These are phyloP conservation scores for Rissa tridactyla DNA, from an alignment of 2,113 vertebrate genomes.

Conservation along the genomic window DNA sequence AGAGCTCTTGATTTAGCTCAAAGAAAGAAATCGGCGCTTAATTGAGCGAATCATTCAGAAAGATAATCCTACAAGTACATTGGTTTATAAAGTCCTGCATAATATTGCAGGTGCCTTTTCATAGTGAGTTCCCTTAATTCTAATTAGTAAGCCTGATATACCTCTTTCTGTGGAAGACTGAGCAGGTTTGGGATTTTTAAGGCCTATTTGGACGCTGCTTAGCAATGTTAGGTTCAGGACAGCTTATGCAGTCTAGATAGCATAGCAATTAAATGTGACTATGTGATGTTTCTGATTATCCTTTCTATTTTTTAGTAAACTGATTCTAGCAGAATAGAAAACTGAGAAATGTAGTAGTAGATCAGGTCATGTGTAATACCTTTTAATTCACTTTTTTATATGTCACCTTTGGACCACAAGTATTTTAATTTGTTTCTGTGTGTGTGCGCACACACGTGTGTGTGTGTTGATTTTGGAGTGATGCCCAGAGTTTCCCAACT, in stretches of 20 bases:
- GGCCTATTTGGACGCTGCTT: neutral
- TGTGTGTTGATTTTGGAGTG: slow-evolving; percentile 38
- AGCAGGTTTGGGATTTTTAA: neutral
- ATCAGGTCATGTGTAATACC: slow-evolving; percentile 41
- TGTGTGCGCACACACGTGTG: neutral
- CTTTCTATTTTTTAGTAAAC: neutral
- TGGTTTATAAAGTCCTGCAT: neutral
- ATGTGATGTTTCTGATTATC: neutral
- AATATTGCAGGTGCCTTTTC: neutral
- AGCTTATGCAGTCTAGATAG: neutral
- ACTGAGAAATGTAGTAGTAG: neutral
- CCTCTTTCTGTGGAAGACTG: neutral
- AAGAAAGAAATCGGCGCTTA: neutral
- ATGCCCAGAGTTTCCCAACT: slow-evolving; percentile 42
- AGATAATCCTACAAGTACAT: neutral
- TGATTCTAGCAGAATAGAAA: neutral
- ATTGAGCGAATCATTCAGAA: neutral
- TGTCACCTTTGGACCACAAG: slow-evolving; percentile 53
- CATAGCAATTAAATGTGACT: neutral
- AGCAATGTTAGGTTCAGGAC: neutral
- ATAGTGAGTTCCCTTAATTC: neutral
- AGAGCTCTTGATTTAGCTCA: neutral
- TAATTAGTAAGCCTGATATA: neutral
- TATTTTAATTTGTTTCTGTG: slow-evolving; percentile 63
- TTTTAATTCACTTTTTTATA: slow-evolving; percentile 45